Base-by-base conservation (phyloP, 2,888 invertebrate genomes). In the Macaria liturata region DNA sequence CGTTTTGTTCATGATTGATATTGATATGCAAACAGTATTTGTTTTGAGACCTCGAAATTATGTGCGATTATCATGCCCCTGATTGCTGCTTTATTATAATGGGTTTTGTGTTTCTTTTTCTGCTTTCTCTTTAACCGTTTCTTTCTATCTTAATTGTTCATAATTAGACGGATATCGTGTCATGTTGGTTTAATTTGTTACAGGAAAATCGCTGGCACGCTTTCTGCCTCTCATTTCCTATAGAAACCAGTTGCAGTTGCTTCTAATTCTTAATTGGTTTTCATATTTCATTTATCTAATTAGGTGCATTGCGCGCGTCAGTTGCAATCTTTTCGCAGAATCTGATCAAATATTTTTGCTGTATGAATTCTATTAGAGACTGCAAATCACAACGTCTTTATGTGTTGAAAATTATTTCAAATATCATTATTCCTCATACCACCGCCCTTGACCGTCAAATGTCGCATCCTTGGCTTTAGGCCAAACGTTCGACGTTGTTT, bases 221-320 rank as follows among this genome's bases (percentile, higher is more conserved):
- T 75, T 69, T 72, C 73, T 67, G 64, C 58, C 46, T 63, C 54
- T 56, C 49, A 47, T 66, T 62, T 68, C 59, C 59, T 68, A 58
- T 56, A 65, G 67, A 67, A 67, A 68, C 56, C 55, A 68, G 68
- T 67, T 65, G 64, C 52, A 55, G 53, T 51, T 46, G 53, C 49
- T 49, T 55, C 32, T 50, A 47, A 54, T 54, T 46, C 48, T 56
- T 66, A 50, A 64, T 61, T 62, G 9, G 32, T 8, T 34, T 44
- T 47, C 5, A 7, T 49, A 30, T 46, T 31, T 37, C 7, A 31
- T 49, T 59, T 45, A 32, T 42, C 58, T n/a, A 46, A 51, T 48
- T 54, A 49, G 9, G 4, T 37, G 34, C 5, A 7, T 5, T 20
- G 34, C 7, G 20, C 7, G 20, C 6, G 20, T 1, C 20, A 20